These are phyloP conservation scores for Listronotus bonariensis DNA, from an alignment of 1,140 invertebrate species.

Conservation along the genomic window DNA sequence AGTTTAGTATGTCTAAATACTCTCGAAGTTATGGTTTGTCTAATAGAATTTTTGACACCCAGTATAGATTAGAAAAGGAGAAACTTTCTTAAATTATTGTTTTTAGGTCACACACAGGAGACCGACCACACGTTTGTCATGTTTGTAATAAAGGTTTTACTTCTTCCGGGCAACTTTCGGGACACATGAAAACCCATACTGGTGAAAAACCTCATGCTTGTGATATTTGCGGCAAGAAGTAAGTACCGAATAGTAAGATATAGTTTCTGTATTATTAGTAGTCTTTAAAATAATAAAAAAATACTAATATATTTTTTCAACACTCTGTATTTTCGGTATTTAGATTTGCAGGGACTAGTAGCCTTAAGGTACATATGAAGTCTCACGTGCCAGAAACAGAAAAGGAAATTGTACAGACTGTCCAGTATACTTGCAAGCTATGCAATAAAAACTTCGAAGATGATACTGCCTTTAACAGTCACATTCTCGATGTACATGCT, in stretches of 20 bases:
- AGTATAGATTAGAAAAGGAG: too few relatives aligned
- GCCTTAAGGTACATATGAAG: slow-evolving; percentile 9
- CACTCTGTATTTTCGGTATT: not conserved
- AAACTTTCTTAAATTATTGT: too few relatives aligned
- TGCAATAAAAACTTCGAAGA: slow-evolving; percentile 72
- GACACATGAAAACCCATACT: slow-evolving; percentile 52
- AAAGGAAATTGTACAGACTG: slow-evolving; percentile 24
- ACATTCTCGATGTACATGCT: slow-evolving; percentile 25
- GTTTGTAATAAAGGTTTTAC: slow-evolving; percentile 56
- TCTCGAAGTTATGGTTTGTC: too few relatives aligned
- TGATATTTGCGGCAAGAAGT: slow-evolving; percentile 51
- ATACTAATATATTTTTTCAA: not conserved
- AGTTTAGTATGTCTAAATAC: too few relatives aligned
- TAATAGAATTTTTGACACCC: too few relatives aligned
- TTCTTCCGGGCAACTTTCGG: slow-evolving; percentile 49
- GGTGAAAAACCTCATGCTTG: slow-evolving; percentile 51
- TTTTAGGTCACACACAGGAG: slow-evolving; percentile 54
- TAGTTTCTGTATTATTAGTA: not conserved
- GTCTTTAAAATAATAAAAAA: not conserved
- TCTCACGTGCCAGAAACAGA: slow-evolving; percentile 60
- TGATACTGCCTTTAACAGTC: slow-evolving; percentile 38
- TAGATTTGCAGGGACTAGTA: too few relatives aligned
- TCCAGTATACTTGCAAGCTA: slow-evolving; percentile 77
- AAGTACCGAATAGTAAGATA: slow-evolving; percentile 11
- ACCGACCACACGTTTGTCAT: slow-evolving; percentile 57